Base-by-base conservation (phyloP, 2,797 vertebrate genomes). In the Gymnoscopelus microlampas region DNA sequence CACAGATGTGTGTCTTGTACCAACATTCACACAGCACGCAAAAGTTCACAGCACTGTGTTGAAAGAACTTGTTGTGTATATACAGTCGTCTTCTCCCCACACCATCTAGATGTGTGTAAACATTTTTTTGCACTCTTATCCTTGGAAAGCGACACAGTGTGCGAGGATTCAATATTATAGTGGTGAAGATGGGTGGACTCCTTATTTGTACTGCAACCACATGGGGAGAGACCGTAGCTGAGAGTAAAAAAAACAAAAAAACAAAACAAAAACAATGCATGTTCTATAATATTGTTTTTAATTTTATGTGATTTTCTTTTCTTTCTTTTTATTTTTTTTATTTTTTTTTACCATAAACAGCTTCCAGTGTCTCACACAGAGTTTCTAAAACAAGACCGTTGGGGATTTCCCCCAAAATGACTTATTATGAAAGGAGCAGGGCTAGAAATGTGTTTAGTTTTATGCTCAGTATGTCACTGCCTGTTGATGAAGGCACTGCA, bases 61-160 rank as follows among this genome's bases (percentile, higher is more conserved):
- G 53, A 29, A 68, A 73, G 61, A 65, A 55, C 63, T 57, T 6
- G 73, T 69, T 84, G 60, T 84, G 77, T 77, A 74, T 70, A 83
- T 65, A 68, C n/a, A n/a, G n/a, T n/a, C n/a, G 60, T 73, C 70
- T 63, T 74, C 44, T 68, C 55, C 71, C 71, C 54, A 77, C 66
- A 69, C 73, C 85, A 72, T 73, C 55, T 51, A 49, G 59, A 68
- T 59, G 32, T 57, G 78, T 80, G 75, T 35, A 54, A 68, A 61
- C 73, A 59, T 68, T 48, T 29, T 81, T 82, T 85, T 89, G 87
- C 86, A 87, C 84, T 81, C 84, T 82, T 73, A 19, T 72, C 61
- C 58, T 50, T 29, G 53, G 54, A 61, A 62, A 61, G 32, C 13
- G 19, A 7, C 10, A 50, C 39, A 66, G 23, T 63, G 69, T 68